Base-by-base conservation (phyloP, 2,888 invertebrate genomes). In the Drosophila algonquin region DNA sequence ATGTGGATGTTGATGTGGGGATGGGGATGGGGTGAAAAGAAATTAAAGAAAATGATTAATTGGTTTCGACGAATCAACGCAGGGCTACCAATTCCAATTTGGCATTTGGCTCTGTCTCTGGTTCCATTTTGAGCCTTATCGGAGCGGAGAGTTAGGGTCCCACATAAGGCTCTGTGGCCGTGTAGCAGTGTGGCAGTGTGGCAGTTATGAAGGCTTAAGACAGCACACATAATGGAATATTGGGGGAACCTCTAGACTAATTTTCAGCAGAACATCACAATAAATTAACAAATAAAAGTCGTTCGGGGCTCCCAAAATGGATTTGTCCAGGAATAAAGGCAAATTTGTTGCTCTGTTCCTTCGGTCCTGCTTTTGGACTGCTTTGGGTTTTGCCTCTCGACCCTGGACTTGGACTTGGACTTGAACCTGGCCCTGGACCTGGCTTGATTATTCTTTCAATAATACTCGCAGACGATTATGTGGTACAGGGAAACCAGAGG, bases 271-370 rank as follows among this genome's bases (percentile, higher is more conserved):
- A 84, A 84, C 86, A 84, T 85, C 87, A 87, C 82, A 84, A 84
- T 84, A 84, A 84, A 84, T 84, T 86, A 88, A 82, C 85, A 87
- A 84, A 84, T 88, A 88, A 88, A 87, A 86, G 72, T 82, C 79
- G 58, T 67, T 14, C 40, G 40, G 14, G 6, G 68, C 72, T 65
- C 57, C 63, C 83, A 74, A 40, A 86, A 81, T 77, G 80, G 81
- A 78, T 78, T 83, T 79, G 80, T 65, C 47, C 63, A 59, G 64
- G 70, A 84, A 84, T 73, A 64, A 82, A 84, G 72, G 79, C 85
- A 77, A 84, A 82, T 87, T 85, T 82, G 75, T 80, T 85, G 82
- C 82, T 27, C 79, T 30, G 30, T 30, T 30, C 30, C 30, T 8
- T 64, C n/a, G 45, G 44, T n/a, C 3, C 12, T 8, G 16, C 63